phyloP scores from a whole-genome alignment of 1,140 invertebrate genomes.

The Formica selysi region DNA sequence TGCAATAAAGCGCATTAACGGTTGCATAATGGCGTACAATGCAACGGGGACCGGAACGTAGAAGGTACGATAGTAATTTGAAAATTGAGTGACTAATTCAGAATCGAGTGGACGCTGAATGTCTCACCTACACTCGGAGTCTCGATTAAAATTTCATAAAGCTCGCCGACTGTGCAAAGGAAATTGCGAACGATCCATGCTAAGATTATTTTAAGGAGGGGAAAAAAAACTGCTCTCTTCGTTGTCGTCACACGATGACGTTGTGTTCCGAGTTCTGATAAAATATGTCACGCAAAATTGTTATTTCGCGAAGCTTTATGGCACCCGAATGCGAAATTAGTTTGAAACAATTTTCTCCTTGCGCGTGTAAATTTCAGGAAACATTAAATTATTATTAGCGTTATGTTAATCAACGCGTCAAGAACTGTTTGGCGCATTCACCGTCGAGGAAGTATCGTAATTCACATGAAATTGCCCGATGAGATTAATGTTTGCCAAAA shows the following conservation, averaged over 20 bases:
- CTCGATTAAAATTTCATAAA: constrained; percentile 72
- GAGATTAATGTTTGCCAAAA: constrained; percentile 12
- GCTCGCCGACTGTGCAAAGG: constrained; percentile 2
- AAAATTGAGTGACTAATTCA: constrained; percentile 67
- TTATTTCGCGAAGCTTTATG: not conserved
- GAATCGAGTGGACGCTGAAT: constrained; percentile 51
- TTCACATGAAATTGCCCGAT: not conserved
- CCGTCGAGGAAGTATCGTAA: not conserved
- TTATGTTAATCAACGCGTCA: not conserved
- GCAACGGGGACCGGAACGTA: constrained; percentile 38
- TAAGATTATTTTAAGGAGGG: constrained; percentile 24
- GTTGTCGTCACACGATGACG: not conserved
- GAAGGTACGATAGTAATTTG: constrained; percentile 64
- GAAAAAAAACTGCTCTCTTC: not conserved
- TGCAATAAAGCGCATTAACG: constrained; percentile 77
- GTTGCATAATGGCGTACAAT: constrained; percentile 66
- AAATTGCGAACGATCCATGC: too few relatives aligned
- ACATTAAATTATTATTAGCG: not conserved
- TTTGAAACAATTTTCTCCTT: constrained; percentile 25
- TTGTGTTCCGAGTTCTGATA: not conserved
- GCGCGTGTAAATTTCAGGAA: constrained; percentile 4
- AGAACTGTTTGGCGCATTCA: not conserved
- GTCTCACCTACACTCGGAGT: not conserved
- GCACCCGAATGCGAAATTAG: constrained; percentile 10
- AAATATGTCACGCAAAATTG: not conserved